Evolutionary conservation across 2,113 vertebrate genomes (phyloP), one percentile per base, ranked within the genome.

Genomic region (Corythornis madagascariensis): DNA sequence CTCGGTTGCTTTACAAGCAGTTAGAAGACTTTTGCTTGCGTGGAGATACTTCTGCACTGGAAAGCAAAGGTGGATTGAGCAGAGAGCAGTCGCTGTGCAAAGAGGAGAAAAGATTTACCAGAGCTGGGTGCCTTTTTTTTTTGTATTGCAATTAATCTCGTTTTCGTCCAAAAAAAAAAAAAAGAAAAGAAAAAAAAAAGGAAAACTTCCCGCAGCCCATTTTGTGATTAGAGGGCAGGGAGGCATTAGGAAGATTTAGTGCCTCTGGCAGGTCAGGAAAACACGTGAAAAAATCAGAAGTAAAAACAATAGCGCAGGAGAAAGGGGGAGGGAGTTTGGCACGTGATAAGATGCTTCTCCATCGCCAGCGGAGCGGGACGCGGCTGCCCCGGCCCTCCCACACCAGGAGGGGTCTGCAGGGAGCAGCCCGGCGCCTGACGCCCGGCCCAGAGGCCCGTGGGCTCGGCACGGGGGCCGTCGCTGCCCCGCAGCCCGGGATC

Each of bases 1-100:
- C 96, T 95, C n/a, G 29, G 96, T 90, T 95, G 92, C 87, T 97
- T 97, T 96, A 91, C 7, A 59, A 97, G 87, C 85, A 65, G 14
- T 61, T 84, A 93, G 90, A 96, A 88, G 69, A 96, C 87, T 95
- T 81, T 84, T 59, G 89, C 73, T 88, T 70, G 69, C 43, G 17
- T 59, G 92, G 95, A 97, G 95, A 94, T 72, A 74, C 94, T 93
- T 95, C 74, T 82, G 86, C 83, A 11, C 74, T 9, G 38, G 77
- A 74, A 96, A 92, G 78, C 67, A 70, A 91, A 93, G 55, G 77
- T 86, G 65, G 66, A 78, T 55, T 47, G 96, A 83, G 72, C 16
- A 1, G 52, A n/a, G 45, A 76, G 92, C 33, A 59, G 69, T 42
- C 3, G 17, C 33, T 86, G 80, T 6, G 29, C 50, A 89, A 89